These are phyloP conservation scores for Fistularia commersonii DNA, from an alignment of 2,797 vertebrate genomes.

Conservation along the genomic window DNA sequence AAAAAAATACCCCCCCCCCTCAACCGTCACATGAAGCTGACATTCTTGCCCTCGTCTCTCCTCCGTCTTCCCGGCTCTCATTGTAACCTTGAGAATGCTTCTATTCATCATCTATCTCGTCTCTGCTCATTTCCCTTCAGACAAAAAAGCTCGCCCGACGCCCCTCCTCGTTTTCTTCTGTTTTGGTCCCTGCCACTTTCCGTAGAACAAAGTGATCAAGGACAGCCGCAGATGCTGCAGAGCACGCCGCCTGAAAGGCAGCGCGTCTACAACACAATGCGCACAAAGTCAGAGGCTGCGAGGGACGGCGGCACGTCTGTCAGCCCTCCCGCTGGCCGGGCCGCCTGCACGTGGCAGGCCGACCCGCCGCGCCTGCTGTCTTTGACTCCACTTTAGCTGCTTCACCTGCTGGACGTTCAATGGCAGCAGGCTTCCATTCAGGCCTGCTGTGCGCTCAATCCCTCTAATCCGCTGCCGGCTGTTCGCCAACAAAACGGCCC, in stretches of 20 bases:
- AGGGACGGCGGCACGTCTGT: slow-evolving; percentile 24
- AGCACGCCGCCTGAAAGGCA: slow-evolving; percentile 18
- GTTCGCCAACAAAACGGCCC: too few species aligned
- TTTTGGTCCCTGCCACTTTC: slow-evolving; percentile 44
- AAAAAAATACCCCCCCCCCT: slow-evolving; percentile 4
- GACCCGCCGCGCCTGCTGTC: background rate
- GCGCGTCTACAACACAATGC: slow-evolving; percentile 6
- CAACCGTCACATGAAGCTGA: slow-evolving; percentile 57
- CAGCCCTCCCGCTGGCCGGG: slow-evolving; percentile 59
- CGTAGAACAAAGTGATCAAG: slow-evolving; percentile 28
- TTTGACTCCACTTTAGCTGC: background rate
- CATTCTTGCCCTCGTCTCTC: slow-evolving; percentile 19
- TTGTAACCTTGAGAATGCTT: slow-evolving; percentile 36
- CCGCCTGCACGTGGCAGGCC: slow-evolving; percentile 55
- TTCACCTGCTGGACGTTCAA: slow-evolving; percentile 1
- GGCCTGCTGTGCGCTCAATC: too few species aligned
- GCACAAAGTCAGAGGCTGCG: slow-evolving; percentile 19
- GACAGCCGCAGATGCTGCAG: slow-evolving; percentile 52
- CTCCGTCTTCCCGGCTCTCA: slow-evolving; percentile 24
- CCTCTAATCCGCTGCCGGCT: too few species aligned
- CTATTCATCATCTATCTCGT: slow-evolving; percentile 39
- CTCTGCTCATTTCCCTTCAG: slow-evolving; percentile 10
- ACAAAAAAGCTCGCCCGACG: slow-evolving; percentile 24
- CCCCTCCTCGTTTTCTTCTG: slow-evolving; percentile 8
- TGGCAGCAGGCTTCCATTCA: slow-evolving; percentile 1